Base-by-base conservation (phyloP, 23 tunicate genomes). In the Ciona savignyi region DNA sequence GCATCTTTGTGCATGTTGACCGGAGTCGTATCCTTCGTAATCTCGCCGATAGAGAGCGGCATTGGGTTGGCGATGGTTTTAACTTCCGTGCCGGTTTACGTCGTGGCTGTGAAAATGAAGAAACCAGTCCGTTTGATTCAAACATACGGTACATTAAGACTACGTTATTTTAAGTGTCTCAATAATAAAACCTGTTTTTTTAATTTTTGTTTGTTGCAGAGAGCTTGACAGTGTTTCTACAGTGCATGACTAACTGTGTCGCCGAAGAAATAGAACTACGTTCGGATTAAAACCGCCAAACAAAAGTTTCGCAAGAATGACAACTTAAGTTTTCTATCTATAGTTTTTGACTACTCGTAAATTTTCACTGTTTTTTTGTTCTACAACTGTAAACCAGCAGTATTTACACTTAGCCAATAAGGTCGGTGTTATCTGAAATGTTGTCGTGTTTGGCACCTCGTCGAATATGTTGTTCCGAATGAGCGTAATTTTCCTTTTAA, bases 31-130 rank as follows among this genome's bases (percentile, higher is more conserved):
- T 78, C 83, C 33, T 78, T 78, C 75, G 71, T 78, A 3, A 30
- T 35, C 25, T 69, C 83, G 27, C 83, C 83, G 11, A 29, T 67
- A 1, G 83, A 69, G 2, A 68, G 75, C 48, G 83, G 83, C 2
- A 78, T 78, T 1, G 83, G 83, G n/a, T 22, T 60, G 25, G 69
- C 15, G 0, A 60, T 81, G 73, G 72, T 67, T 15, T 51, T 81
- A 2, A 74, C 86, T 4, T 66, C 74, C 15, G 62, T 81, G 6
- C 86, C 86, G 23, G 34, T 81, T 2, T 81, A 81, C 65, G 32
- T 63, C 27, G 2, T 81, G 6, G 74, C 74, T 65, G 80, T 81
- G 1, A 49, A 42, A 23, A 25, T 30, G 66, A 26, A 68, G 28
- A 78, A 78, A 60, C 75, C 74, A 11, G 11, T 2, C 20, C 25